Conservation (phyloP, 2,113 vertebrate species). For the Cnemophilus loriae region DNA sequence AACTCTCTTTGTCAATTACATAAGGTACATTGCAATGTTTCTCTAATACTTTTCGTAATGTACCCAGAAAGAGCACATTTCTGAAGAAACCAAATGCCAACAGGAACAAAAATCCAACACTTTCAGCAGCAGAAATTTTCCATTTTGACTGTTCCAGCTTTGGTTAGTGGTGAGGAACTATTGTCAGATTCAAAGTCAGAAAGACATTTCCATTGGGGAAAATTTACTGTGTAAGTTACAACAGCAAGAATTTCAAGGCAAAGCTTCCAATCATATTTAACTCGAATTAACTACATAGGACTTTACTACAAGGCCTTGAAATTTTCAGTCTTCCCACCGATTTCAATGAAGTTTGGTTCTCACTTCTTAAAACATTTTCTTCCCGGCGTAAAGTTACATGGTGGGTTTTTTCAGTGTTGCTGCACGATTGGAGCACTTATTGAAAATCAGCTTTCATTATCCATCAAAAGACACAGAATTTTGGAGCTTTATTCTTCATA, state of each 20-base stretch:
- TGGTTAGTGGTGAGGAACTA: neutral
- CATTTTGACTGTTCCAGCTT: neutral
- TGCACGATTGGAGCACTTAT: neutral
- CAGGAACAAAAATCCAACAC: neutral
- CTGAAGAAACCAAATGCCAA: neutral
- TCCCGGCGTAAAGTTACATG: neutral
- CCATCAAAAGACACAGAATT: neutral
- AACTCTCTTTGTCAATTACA: neutral
- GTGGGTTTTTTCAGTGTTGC: neutral
- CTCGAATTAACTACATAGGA: neutral
- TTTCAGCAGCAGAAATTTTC: neutral
- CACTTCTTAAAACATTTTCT: neutral
- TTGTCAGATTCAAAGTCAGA: neutral
- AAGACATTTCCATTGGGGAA: neutral
- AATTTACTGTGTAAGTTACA: neutral
- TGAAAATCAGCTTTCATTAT: neutral
- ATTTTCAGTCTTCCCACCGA: neutral
- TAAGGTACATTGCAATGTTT: neutral
- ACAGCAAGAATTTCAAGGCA: neutral
- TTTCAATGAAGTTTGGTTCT: neutral
- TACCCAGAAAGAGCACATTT: neutral
- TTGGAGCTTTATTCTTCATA: neutral
- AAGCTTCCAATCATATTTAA: neutral
- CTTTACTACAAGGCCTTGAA: neutral
- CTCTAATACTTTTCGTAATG: neutral